A percentile compares a stretch with the other conserved stretches of the same genome.
Conservation (phyloP, 2,113 vertebrate genomes). For the Trichomycterus rosablanca region DNA sequence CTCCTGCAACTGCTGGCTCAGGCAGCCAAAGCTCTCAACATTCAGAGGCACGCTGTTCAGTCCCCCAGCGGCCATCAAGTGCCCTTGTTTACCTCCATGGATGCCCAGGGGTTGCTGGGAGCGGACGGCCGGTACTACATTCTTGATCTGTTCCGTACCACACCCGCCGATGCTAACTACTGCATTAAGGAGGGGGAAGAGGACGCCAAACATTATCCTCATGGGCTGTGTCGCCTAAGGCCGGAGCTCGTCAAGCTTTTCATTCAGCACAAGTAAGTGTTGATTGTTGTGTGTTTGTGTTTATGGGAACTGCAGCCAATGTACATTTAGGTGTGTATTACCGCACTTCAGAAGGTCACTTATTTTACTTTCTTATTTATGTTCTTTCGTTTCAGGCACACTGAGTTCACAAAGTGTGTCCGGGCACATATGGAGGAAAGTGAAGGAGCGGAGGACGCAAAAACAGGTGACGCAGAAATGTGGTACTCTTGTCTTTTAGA, state of each 20-base stretch:
- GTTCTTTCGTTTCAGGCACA: constrained; percentile 53
- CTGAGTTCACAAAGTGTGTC: constrained; percentile 62
- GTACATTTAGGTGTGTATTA: neutral
- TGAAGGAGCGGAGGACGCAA: constrained; percentile 63
- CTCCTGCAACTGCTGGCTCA: constrained; percentile 66
- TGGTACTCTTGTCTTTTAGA: too few relatives aligned
- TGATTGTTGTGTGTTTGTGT: neutral
- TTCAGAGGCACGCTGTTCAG: constrained; percentile 66
- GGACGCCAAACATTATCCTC: constrained; percentile 56
- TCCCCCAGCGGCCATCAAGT: constrained; percentile 55
- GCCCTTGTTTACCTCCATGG: constrained; percentile 69
- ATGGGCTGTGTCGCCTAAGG: constrained; percentile 67
- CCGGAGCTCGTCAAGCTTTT: constrained; percentile 70
- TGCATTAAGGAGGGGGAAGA: constrained; percentile 41
- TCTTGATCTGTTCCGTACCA: constrained; percentile 70
- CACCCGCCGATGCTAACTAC: constrained; percentile 73
- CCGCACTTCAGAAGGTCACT: neutral
- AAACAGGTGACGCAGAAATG: constrained; percentile 47
- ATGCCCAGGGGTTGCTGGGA: constrained; percentile 73
- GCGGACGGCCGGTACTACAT: constrained; percentile 74
- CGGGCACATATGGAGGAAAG: constrained; percentile 60
- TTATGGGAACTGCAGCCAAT: neutral
- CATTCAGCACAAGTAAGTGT: constrained; percentile 70
- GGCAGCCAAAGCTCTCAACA: constrained; percentile 61
- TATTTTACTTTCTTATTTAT: neutral